Evolutionary conservation across 1,140 invertebrate genomes (phyloP), one percentile per base, ranked within the genome.

Genomic region (Drosophila orena): DNA sequence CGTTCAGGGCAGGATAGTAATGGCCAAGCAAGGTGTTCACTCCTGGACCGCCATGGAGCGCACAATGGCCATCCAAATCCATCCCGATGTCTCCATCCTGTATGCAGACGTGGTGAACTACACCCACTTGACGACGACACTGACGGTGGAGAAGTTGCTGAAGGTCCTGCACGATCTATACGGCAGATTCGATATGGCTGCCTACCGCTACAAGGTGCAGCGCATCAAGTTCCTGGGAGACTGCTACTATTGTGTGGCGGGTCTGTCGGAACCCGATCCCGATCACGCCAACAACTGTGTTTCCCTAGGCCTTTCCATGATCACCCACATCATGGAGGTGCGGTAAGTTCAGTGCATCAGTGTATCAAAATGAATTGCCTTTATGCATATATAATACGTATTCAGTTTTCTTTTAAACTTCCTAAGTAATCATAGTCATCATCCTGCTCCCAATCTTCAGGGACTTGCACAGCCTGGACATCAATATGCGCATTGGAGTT

Each of bases 41-140:
- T 10, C 2, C 15, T 10, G 24, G 3, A 14, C 15, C 2, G 1
- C 43, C 37, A 7, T 24, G 6, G 77, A 62, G 89, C 97, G 97
- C 59, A 95, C 98, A 85, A 92, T 98, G 3, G 97, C 97, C 86
- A 95, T 98, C 12, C 96, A 97, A 92, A 94, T 95, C 35, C 97
- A 98, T 92, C 93, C 96, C 4, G 96, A 98, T 91, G 97, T 99
- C 6, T 97, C 96, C 64, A 98, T 99, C 75, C 92, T 99, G 4
- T 99, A 98, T 93, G 98, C 98, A 0, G 98, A 99, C 92, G 97
- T 99, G 38, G 98, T 99, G 1, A 98, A 99, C 91, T 99, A 98
- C 91, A 98, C 98, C 1, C 94, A 96, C 40, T 94, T 99, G 79
- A 98, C 98, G 0, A 96, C 96, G 0, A 96, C 95, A 2, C 93